phyloP scores from a whole-genome alignment of 2,113 vertebrate species.

The Neotragus pygmaeus region DNA sequence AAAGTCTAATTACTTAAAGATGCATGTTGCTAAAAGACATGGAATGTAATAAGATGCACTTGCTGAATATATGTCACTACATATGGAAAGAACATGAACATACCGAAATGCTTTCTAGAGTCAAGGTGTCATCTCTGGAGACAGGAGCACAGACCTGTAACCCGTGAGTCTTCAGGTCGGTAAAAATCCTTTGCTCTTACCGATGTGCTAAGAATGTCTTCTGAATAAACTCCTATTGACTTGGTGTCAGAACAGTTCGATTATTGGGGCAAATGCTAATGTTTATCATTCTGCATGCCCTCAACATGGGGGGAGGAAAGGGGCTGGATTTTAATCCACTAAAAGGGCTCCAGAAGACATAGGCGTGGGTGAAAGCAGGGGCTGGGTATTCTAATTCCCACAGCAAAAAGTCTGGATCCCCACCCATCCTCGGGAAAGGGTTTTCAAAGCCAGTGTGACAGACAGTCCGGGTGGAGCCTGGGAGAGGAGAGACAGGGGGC shows the following conservation, averaged over 20 bases:
- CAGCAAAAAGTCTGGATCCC: not conserved
- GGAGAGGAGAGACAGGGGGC: not conserved
- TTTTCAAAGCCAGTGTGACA: slow-evolving; percentile 30
- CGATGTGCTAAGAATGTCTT: not conserved
- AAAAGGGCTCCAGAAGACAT: slow-evolving; percentile 20
- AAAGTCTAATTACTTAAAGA: not conserved
- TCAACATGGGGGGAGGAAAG: not conserved
- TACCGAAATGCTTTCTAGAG: not conserved
- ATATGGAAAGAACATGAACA: not conserved
- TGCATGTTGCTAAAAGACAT: not conserved
- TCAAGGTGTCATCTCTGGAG: not conserved
- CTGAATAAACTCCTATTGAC: slow-evolving; percentile 41
- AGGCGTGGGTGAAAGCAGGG: not conserved
- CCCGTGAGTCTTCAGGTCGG: not conserved
- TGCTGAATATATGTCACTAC: not conserved
- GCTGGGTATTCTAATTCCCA: not conserved
- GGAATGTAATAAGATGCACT: not conserved
- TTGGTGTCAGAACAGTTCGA: slow-evolving; percentile 31
- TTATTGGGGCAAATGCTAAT: slow-evolving; percentile 14
- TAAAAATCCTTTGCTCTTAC: slow-evolving; percentile 35
- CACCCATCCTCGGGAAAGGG: not conserved
- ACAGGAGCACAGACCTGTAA: not conserved
- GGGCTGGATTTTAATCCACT: slow-evolving; percentile 39
- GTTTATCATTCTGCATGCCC: slow-evolving; percentile 54
- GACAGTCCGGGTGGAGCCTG: not conserved